These are phyloP conservation scores for Ammodytes marinus DNA, from an alignment of 2,113 vertebrate species.

Conservation along the genomic window DNA sequence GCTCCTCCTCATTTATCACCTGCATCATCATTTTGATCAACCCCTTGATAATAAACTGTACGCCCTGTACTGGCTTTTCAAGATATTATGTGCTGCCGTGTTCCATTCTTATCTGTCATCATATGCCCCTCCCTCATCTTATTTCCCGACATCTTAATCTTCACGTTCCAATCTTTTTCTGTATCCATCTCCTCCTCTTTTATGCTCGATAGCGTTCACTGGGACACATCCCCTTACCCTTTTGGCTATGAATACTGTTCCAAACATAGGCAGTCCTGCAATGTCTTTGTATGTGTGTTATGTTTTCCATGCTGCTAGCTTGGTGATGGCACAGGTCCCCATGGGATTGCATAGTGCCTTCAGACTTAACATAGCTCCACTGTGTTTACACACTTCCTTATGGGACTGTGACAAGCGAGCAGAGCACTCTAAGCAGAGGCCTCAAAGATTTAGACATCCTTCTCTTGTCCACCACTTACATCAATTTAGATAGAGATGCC, in stretches of 20 bases:
- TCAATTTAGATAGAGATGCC: slow-evolving; percentile 60
- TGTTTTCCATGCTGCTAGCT: slow-evolving; percentile 40
- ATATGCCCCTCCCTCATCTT: slow-evolving; percentile 41
- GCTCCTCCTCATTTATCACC: slow-evolving; percentile 29
- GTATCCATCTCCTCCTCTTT: slow-evolving; percentile 65
- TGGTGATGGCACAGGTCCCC: slow-evolving; percentile 61
- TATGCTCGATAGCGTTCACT: slow-evolving; percentile 52
- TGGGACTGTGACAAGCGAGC: slow-evolving; percentile 68
- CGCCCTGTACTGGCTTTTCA: slow-evolving; percentile 13
- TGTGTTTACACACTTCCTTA: slow-evolving; percentile 70
- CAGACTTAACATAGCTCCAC: slow-evolving; percentile 72
- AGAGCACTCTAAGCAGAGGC: slow-evolving; percentile 49
- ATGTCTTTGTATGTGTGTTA: slow-evolving; percentile 36
- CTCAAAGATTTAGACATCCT: slow-evolving; percentile 63
- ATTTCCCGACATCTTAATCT: slow-evolving; percentile 69
- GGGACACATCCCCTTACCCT: slow-evolving; percentile 32
- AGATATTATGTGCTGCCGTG: slow-evolving; percentile 42
- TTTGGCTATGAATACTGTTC: slow-evolving; percentile 59
- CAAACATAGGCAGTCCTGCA: slow-evolving; percentile 46
- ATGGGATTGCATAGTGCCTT: slow-evolving; percentile 58
- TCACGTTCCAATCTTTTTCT: slow-evolving; percentile 69
- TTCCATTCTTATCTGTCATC: slow-evolving; percentile 71
- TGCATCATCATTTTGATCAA: slow-evolving; percentile 40
- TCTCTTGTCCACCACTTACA: slow-evolving; percentile 54
- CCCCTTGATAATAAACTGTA: neutral